Evolutionary conservation across 1,140 invertebrate genomes (phyloP).

Genomic region (Nasonia longicornis): DNA sequence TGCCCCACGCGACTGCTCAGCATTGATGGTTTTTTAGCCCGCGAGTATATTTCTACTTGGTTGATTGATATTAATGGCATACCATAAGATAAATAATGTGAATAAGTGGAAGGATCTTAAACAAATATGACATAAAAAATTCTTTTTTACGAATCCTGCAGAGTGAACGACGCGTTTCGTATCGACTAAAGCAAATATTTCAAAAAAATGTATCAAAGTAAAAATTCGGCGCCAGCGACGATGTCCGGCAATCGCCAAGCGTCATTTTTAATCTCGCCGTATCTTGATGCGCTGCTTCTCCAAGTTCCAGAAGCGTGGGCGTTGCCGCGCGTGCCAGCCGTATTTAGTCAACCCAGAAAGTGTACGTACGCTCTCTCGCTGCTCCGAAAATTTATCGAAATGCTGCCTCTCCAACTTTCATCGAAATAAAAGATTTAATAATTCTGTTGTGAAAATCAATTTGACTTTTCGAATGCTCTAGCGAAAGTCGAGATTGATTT

Average conservation of each 20-base stretch:
- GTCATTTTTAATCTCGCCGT: constrained; percentile 9
- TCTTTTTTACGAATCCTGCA: too few species aligned
- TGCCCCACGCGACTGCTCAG: not conserved
- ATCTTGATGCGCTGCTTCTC: not conserved
- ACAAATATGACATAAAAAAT: too few species aligned
- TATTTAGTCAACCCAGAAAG: constrained; percentile 25
- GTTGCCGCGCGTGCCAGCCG: constrained; percentile 28
- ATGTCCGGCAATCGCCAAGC: not conserved
- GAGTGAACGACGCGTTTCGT: too few species aligned
- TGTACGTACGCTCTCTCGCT: not conserved
- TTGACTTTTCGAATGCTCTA: too few species aligned
- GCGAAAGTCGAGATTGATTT: too few species aligned
- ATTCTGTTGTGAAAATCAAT: not conserved
- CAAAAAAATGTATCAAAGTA: not conserved
- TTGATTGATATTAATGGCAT: not conserved
- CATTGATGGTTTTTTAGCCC: not conserved
- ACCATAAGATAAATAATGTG: not conserved
- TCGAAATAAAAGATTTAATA: not conserved
- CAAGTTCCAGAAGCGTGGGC: not conserved
- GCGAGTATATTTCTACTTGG: not conserved
- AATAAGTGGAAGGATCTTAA: too few species aligned
- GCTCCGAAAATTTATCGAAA: constrained; percentile 21
- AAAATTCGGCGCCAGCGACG: not conserved
- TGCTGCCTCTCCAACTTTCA: not conserved
- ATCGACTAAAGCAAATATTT: not conserved